A percentile compares a stretch with the other conserved stretches of the same genome.
phyloP scores from a whole-genome alignment of 2,113 vertebrate species.

The Psophia crepitans region DNA sequence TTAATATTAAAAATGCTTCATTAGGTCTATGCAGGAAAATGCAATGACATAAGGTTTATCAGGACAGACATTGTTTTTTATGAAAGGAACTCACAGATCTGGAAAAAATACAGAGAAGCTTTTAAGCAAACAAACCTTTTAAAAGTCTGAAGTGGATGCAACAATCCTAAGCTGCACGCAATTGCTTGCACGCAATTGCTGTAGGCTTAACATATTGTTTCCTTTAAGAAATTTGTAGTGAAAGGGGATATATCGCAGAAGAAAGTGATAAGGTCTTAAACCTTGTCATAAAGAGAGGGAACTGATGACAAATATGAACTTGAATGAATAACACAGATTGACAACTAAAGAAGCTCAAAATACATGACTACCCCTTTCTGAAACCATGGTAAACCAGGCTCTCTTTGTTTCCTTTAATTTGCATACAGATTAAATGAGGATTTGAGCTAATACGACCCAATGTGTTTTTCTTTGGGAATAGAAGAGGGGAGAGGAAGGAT shows the following conservation, averaged over 20 bases:
- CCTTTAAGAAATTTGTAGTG: background rate
- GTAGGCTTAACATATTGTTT: rapidly evolving
- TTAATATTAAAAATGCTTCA: background rate
- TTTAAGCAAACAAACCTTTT: background rate
- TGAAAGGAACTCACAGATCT: background rate
- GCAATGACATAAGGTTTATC: background rate
- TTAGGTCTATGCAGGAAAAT: background rate
- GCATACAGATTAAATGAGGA: background rate
- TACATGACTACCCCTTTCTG: background rate
- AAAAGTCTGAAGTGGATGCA: background rate
- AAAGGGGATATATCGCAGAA: background rate
- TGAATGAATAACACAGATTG: background rate
- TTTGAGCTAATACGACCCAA: background rate
- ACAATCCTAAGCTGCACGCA: background rate
- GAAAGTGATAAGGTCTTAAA: background rate
- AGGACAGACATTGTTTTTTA: background rate
- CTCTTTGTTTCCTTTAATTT: background rate
- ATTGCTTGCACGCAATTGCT: background rate
- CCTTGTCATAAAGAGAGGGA: background rate
- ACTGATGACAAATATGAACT: background rate
- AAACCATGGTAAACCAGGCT: background rate
- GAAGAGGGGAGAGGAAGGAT: background rate
- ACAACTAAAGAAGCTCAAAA: background rate
- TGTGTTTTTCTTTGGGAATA: background rate
- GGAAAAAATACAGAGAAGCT: background rate